Evolutionary conservation across 2,113 vertebrate species (phyloP), one percentile per base, ranked within the genome.

Genomic region (Eurypyga helias): DNA sequence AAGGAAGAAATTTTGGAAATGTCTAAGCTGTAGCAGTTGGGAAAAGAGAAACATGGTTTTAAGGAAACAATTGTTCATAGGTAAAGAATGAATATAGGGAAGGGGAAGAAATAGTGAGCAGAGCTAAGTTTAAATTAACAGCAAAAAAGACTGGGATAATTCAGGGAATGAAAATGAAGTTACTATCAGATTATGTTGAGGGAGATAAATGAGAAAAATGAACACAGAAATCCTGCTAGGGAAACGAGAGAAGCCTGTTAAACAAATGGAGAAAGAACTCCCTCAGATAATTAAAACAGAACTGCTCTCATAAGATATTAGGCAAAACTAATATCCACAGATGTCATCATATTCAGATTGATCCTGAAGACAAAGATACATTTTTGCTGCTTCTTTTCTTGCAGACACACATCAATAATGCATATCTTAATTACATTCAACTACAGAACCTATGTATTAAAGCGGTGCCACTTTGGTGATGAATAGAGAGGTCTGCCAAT

Each of bases 381-480:
- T 75, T 91, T 90, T 92, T 77, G 55, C 87, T 83, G 34, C 49
- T 83, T 72, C 60, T 89, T 90, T 95, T 86, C 85, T 78, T 83
- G 23, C 79, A 92, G 79, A 88, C 71, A 24, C 51, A 64, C 33
- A 96, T 95, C 79, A 93, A 90, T 90, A 96, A 94, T 94, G 51
- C 64, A 92, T 70, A 70, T 78, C 83, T 94, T 95, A 93, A 96
- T 92, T 95, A 95, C 64, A 75, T 81, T 90, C 67, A 80, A 55
- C 71, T 83, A 45, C 49, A 83, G 41, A 86, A 83, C 46, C 26
- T 93, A 51, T 81, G 46, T 88, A 34, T 93, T 92, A 64, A 62
- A 58, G 49, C 1, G 7, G 43, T 92, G 85, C 75, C 51, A 21
- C 54, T 77, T 85, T 33, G 71, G 29, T 95, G 79, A 94, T 71